phyloP scores from a whole-genome alignment of 2,888 invertebrate species.

The Catocala fraxini region DNA sequence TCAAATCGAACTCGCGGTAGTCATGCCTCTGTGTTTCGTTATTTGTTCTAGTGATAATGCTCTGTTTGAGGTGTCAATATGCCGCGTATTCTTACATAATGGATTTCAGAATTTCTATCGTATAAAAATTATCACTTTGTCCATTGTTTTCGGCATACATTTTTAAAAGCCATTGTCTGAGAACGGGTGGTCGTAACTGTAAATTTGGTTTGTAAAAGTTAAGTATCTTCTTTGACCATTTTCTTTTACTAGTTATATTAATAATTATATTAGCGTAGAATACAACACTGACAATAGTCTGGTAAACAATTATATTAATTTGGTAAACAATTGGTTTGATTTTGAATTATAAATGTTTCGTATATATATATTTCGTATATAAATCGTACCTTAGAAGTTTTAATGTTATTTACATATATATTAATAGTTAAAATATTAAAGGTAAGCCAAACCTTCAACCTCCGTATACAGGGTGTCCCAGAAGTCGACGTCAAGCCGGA shows the following conservation, averaged over 20 bases:
- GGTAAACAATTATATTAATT: too few species aligned
- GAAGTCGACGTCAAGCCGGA: too few species aligned
- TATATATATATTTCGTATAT: too few species aligned
- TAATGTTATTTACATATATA: too few species aligned
- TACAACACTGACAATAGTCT: neutral
- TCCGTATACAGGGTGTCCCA: too few species aligned
- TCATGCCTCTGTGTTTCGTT: conserved; percentile 65
- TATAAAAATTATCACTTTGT: conserved; percentile 61
- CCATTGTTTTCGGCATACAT: conserved; percentile 30
- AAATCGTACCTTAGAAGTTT: too few species aligned
- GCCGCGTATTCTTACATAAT: conserved; percentile 53
- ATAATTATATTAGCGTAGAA: neutral
- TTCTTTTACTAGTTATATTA: neutral
- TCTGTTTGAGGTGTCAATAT: conserved; percentile 54
- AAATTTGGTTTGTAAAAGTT: neutral
- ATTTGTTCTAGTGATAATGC: conserved; percentile 64
- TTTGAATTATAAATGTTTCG: too few species aligned
- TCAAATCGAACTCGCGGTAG: conserved; percentile 71
- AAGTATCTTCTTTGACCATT: neutral
- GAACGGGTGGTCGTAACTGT: conserved; percentile 30
- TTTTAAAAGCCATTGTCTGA: conserved; percentile 1
- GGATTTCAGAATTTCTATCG: conserved; percentile 50
- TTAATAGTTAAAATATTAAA: too few species aligned
- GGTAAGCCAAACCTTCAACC: too few species aligned
- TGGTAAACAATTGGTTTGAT: too few species aligned